Evolutionary conservation across 1,140 invertebrate species (phyloP), one percentile per base, ranked within the genome.

Genomic region (Neelides sp.): DNA sequence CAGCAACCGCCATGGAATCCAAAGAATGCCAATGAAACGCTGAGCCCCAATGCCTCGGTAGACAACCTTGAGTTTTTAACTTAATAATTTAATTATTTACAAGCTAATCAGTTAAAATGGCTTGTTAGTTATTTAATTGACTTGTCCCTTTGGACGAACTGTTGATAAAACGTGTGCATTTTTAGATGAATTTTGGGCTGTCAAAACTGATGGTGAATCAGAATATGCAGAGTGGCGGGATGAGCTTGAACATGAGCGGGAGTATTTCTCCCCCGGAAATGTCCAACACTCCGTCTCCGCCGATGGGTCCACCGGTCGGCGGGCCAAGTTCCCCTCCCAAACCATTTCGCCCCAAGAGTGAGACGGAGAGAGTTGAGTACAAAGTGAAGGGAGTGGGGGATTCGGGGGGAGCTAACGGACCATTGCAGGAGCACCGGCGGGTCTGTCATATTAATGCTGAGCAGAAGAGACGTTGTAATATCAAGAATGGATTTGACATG

Each of bases 401-500:
- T 32, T 35, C 12, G 13, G 10, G 8, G 44, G 22, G 13, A 28
- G 44, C 4, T n/a, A n/a, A n/a, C n/a, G n/a, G n/a, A n/a, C 40
- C 23, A 10, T 41, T 50, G 19, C 49, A 76, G 65, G 79, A 83
- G 62, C 75, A 84, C 55, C 74, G 83, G 28, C 73, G 85, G 35
- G 79, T 77, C 36, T 83, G 87, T 24, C 94, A 98, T 68, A 87
- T 95, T 52, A 92, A 96, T 67, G 91, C 94, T 0, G 95, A 99
- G 66, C 93, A 98, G 71, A 98, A 98, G 67, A 76, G 95, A 27
- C 76, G 94, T 32, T 93, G 88, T 65, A 96, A 95, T 65, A 95
- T 97, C 57, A 97, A 97, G 73, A 92, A 86, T 71, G 92, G 93
- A 22, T 97, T 97, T 69, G 92, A 98, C 68, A 83, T 83, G 65